Base-by-base conservation (phyloP, 2,797 vertebrate species). In the Phyllotis vaccarum region DNA sequence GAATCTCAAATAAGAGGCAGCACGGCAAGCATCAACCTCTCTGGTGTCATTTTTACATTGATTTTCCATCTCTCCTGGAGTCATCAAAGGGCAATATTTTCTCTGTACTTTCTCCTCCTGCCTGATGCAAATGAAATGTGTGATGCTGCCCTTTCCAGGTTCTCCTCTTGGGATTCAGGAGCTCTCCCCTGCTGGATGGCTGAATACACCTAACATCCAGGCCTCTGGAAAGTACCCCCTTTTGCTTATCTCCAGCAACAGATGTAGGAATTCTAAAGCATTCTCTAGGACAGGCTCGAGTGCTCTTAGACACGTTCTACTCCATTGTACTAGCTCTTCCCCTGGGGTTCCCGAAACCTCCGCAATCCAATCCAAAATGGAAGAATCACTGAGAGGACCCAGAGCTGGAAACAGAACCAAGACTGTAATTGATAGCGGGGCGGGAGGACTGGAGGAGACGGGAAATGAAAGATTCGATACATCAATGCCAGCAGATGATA, bases 381-480 rank as follows among this genome's bases (percentile, higher is more conserved):
- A 86, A 87, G 37, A 64, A 40, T 49, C 31, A 9, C 52, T 37
- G 31, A 40, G 52, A 46, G n/a, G 43, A 70, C 31, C 54, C n/a
- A 31, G 54, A 31, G 27, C 49, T 64, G 29, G 11, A 9, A 34
- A 62, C n/a, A 6, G 17, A 68, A 72, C 34, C 6, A 34, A 58
- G 54, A 12, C 76, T 49, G 5, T 74, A 54, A 86, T 12, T 49
- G 83, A 60, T 8, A 58, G 49, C 43, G n/a, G 52, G 14, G 34
- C 56, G 22, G 85, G 49, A 54, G 83, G 60, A 46, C 81, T 2
- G 19, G 13, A 27, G 27, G 68, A 75, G 21, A 46, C 34, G 75
- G 79, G 74, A 94, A 91, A 60, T 54, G 16, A 40, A 88, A 96
- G 52, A 52, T 21, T 5, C 9, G 91, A 78, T 27, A 54, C 62